These are phyloP conservation scores for Ciconia boyciana DNA, from an alignment of 2,113 vertebrate species.

Conservation along the genomic window DNA sequence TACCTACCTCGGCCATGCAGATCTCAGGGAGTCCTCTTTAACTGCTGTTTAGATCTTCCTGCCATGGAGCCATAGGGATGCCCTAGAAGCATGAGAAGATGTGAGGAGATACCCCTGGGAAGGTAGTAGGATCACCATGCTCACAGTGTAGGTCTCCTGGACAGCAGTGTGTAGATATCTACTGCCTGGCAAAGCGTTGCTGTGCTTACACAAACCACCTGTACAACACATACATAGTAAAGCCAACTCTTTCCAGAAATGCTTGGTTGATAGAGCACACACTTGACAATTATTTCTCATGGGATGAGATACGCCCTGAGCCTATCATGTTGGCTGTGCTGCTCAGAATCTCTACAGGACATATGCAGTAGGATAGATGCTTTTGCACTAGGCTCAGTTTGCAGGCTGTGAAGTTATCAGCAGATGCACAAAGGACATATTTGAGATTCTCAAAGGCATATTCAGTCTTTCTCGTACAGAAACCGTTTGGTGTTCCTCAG, in stretches of 20 bases:
- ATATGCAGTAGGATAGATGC: neutral
- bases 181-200: neutral
- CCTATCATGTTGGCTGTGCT: neutral
- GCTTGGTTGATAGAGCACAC: neutral
- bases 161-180: neutral
- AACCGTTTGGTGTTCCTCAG: neutral
- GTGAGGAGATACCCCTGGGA: neutral
- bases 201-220: neutral
- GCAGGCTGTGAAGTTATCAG: neutral
- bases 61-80: neutral
- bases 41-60: neutral
- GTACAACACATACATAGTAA: neutral
- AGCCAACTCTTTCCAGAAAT: neutral
- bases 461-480: neutral
- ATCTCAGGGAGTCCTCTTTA: neutral
- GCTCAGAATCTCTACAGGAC: neutral
- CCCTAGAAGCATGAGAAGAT: neutral
- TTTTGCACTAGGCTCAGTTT: neutral
- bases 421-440: neutral
- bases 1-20: neutral
- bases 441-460: neutral
- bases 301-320: neutral
- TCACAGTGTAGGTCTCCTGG: neutral
- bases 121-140: neutral
- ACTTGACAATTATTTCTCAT: neutral